Conservation (phyloP, 1,140 invertebrate species). For the Meloidogyne hapla region DNA sequence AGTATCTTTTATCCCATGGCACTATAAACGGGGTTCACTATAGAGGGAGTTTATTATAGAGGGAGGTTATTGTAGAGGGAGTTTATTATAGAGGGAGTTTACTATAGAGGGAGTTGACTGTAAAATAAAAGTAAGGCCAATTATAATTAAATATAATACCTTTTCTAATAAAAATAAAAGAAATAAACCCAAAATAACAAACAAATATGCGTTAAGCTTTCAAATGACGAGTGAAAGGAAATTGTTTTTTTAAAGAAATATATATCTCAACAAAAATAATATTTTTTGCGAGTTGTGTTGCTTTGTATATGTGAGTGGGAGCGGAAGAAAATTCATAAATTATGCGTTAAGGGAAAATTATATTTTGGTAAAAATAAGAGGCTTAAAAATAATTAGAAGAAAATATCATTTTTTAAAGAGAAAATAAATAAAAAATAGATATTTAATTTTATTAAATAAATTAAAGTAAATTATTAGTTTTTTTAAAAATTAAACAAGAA, state of each 20-base stretch:
- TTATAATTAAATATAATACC: too few species aligned
- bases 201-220: not conserved
- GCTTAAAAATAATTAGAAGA: not conserved
- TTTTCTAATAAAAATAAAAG: not conserved
- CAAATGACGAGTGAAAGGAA: not conserved
- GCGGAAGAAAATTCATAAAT: constrained; percentile 26
- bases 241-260: constrained; percentile 1
- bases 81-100: too few species aligned
- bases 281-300: not conserved
- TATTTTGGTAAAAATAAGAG: not conserved
- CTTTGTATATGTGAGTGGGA: not conserved
- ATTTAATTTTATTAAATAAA: too few species aligned
- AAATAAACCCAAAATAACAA: not conserved
- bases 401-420: too few species aligned
- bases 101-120: too few species aligned
- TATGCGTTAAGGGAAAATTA: constrained; percentile 23
- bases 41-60: too few species aligned
- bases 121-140: not conserved
- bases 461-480: too few species aligned
- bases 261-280: constrained; percentile 4
- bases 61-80: too few species aligned
- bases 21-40: too few species aligned
- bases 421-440: too few species aligned
- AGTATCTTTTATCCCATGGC: too few species aligned
- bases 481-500: too few species aligned